Evolutionary conservation across 2,888 invertebrate species (phyloP).

Genomic region (Tenthredo livida): DNA sequence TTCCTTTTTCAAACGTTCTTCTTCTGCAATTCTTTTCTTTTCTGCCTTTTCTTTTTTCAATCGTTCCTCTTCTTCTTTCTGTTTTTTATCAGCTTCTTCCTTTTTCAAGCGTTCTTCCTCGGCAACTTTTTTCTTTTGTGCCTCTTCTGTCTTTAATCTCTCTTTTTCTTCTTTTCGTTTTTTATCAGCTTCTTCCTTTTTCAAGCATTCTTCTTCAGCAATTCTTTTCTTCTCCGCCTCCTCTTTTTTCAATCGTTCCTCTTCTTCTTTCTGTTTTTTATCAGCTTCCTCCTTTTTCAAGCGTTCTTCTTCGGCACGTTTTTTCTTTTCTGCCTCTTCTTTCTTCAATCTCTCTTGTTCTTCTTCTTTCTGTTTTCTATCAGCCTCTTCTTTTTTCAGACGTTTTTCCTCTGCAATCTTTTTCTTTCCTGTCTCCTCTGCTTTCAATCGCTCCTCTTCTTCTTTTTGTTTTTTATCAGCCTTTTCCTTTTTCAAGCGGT

Average conservation of each 20-base stretch:
- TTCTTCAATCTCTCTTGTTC: not conserved
- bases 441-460: slow-evolving; percentile 54
- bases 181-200: slow-evolving; percentile 47
- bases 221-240: not conserved
- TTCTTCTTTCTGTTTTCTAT: slow-evolving; percentile 51
- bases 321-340: not conserved
- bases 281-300: slow-evolving; percentile 2
- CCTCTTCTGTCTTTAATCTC: slow-evolving; percentile 48
- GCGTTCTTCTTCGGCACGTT: not conserved
- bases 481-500: slow-evolving; percentile 54
- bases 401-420: slow-evolving; percentile 29
- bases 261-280: slow-evolving; percentile 20
- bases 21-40: slow-evolving; percentile 56
- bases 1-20: slow-evolving; percentile 56
- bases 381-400: slow-evolving; percentile 56
- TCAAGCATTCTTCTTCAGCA: slow-evolving; percentile 43
- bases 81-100: slow-evolving; percentile 56
- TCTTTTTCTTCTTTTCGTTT: slow-evolving; percentile 56
- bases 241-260: not conserved
- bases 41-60: slow-evolving; percentile 48
- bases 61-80: slow-evolving; percentile 48
- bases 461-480: slow-evolving; percentile 56
- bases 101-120: slow-evolving; percentile 57
- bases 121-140: slow-evolving; percentile 54
- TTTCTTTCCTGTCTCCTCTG: slow-evolving; percentile 50